Evolutionary conservation across 2,113 vertebrate genomes (phyloP), one percentile per base, ranked within the genome.

Genomic region (Pterocles gutturalis): DNA sequence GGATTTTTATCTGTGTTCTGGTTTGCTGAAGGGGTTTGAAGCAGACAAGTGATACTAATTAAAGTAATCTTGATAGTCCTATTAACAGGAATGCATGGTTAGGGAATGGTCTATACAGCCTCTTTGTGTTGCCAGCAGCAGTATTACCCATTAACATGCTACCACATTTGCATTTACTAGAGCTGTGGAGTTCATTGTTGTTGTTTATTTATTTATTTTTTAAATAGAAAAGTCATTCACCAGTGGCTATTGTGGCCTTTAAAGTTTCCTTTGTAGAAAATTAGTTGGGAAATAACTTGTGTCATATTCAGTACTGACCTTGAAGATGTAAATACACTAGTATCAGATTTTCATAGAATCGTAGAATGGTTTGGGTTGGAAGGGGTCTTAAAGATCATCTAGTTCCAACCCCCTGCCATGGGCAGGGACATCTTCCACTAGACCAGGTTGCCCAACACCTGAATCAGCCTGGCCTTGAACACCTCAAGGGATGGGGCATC

Each of bases 251-350:
- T 75, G 45, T 89, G 38, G 64, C 48, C 67, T 93, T 94, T 81
- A 70, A 91, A 61, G 25, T 83, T 96, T 93, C 48, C 36, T 94
- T 87, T 92, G 71, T 92, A 80, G 93, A 91, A 93, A 70, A 78
- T 90, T 67, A 91, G 46, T 77, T 55, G 95, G 96, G 94, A 97
- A 96, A 90, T 91, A 85, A 71, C 67, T 89, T 92, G 41, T 95
- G 55, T 84, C 46, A 20, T 58, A 61, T 83, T 96, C 80, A 60
- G 17, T 82, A 57, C 41, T 79, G 89, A 95, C 87, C 64, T 93
- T 75, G 70, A 38, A 46, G 51, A 86, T 3, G 0, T 38, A 93
- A 76, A 87, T 86, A 54, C 8, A 9, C 48, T 78, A 61, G 16
- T 93, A 61, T 88, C 82, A 85, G 72, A 13, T 67, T 93, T 41